These are phyloP conservation scores for Dasyornis broadbenti DNA, from an alignment of 2,113 vertebrate genomes.

Conservation along the genomic window DNA sequence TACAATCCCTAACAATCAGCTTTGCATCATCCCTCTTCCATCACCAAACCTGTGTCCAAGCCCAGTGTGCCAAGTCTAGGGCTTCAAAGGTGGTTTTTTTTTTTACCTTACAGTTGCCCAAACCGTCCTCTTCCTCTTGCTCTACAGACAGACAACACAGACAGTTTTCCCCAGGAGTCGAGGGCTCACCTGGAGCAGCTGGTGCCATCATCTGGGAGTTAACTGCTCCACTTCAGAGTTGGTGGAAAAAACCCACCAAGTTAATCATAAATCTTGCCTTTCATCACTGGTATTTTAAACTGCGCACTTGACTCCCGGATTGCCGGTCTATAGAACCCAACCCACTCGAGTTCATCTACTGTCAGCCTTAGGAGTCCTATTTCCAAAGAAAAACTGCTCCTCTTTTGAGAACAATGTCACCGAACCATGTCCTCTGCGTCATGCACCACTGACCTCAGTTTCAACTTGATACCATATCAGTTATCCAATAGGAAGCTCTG, in stretches of 20 bases:
- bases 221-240: neutral
- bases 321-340: neutral
- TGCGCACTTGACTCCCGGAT: neutral
- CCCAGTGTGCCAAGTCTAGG: accelerated
- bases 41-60: neutral
- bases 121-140: neutral
- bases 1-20: neutral
- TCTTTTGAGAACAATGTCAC: neutral
- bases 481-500: neutral
- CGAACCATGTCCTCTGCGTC: neutral
- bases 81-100: neutral
- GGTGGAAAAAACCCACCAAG: neutral
- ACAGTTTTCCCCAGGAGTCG: neutral
- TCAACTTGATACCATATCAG: neutral
- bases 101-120: neutral
- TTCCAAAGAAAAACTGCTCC: neutral
- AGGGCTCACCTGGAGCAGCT: neutral
- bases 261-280: neutral
- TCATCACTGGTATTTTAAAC: neutral
- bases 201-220: neutral
- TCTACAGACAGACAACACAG: neutral
- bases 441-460: neutral
- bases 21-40: neutral
- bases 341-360: neutral
- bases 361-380: neutral